phyloP scores from a whole-genome alignment of 2,113 vertebrate genomes.

The Phylloscopus whistleri region DNA sequence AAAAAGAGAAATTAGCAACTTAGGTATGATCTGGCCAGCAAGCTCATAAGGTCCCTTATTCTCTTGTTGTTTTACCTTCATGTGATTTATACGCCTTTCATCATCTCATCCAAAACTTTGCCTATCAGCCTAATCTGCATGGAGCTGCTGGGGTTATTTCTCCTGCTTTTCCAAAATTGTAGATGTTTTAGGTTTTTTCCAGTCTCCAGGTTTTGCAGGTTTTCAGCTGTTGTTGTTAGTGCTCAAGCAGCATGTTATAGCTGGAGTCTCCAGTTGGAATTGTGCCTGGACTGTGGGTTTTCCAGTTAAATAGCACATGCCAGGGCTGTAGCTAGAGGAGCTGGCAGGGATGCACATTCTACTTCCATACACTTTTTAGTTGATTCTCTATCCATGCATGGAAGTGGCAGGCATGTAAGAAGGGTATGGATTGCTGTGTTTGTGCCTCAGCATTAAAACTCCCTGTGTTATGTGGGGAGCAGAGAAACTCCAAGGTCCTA shows the following conservation, averaged over 20 bases:
- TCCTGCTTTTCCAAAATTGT: background rate
- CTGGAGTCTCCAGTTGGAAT: background rate
- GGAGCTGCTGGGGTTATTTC: background rate
- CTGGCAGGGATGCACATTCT: background rate
- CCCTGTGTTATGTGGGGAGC: background rate
- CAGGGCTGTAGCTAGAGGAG: background rate
- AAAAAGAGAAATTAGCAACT: background rate
- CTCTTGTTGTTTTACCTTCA: background rate
- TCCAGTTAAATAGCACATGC: background rate
- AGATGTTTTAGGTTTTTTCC: background rate
- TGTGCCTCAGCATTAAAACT: background rate
- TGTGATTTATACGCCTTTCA: background rate
- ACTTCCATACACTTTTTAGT: background rate
- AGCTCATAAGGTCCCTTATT: background rate
- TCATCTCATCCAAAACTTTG: background rate
- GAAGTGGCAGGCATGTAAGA: background rate
- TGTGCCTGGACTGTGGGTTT: background rate
- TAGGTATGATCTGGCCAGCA: background rate
- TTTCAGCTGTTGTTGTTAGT: background rate
- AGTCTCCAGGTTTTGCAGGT: background rate
- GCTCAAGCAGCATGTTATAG: background rate
- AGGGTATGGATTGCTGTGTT: background rate
- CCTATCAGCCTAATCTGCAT: background rate
- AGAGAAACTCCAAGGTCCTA: background rate
- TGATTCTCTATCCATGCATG: background rate